A percentile compares a stretch with the other conserved stretches of the same genome.
These are phyloP conservation scores for Anarsia innoxiella DNA, from an alignment of 2,888 invertebrate species.

Conservation along the genomic window DNA sequence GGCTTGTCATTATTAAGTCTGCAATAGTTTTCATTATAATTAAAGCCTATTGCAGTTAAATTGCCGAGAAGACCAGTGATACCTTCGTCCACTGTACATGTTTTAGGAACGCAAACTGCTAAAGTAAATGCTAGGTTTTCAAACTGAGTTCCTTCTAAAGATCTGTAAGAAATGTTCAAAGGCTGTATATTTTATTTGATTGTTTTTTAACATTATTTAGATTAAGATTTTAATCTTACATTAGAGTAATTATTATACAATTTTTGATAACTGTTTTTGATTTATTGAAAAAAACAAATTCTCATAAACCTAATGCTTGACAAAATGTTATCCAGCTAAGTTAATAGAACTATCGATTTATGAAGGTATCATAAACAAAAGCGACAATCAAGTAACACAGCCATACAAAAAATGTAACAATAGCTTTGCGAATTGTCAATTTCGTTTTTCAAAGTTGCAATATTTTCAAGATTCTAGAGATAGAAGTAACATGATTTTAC, in stretches of 20 bases:
- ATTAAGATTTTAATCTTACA: background rate
- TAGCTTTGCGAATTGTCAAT: too few relatives aligned
- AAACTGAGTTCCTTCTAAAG: background rate
- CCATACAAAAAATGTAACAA: too few relatives aligned
- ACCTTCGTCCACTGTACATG: conserved; percentile 42
- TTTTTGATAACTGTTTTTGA: background rate
- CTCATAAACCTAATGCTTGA: background rate
- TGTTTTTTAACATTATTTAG: background rate
- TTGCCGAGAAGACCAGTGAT: conserved; percentile 29
- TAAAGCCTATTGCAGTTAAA: conserved; percentile 23
- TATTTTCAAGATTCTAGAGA: too few relatives aligned
- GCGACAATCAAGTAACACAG: too few relatives aligned
- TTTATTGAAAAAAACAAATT: background rate
- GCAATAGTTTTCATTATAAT: conserved; percentile 38
- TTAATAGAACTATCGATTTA: too few relatives aligned
- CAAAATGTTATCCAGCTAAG: too few relatives aligned
- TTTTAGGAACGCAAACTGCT: conserved; percentile 49
- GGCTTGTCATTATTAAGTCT: conserved; percentile 54
- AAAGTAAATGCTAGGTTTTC: conserved; percentile 21
- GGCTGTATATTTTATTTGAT: background rate
- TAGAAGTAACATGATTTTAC: too few relatives aligned
- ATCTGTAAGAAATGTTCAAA: background rate
- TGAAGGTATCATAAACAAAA: too few relatives aligned
- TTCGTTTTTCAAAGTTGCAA: too few relatives aligned
- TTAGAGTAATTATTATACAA: background rate